phyloP scores from a whole-genome alignment of 1,140 invertebrate genomes.

The Orchestia grillus region DNA sequence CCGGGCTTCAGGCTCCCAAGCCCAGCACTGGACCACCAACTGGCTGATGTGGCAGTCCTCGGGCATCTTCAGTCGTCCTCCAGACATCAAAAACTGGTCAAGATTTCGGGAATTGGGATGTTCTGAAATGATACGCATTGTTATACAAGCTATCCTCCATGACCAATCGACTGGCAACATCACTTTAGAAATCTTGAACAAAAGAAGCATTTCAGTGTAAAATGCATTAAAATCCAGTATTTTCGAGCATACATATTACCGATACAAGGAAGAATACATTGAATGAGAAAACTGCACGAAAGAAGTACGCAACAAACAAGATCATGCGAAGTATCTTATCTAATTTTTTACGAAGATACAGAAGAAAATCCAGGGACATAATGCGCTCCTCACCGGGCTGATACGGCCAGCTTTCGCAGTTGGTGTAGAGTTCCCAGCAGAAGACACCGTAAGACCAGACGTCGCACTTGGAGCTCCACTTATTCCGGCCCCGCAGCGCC shows the following conservation, averaged over 20 bases:
- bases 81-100: neutral
- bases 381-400: neutral
- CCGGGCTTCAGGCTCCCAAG: neutral
- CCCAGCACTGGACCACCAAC: neutral
- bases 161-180: neutral
- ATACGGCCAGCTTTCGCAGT: neutral
- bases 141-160: neutral
- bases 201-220: neutral
- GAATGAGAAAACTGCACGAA: neutral
- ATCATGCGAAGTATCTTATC: neutral
- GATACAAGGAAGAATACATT: neutral
- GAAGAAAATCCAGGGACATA: neutral
- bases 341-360: neutral
- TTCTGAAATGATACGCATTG: neutral
- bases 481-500: neutral
- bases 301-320: neutral
- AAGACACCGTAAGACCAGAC: constrained; percentile 58
- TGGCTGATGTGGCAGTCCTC: neutral
- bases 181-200: neutral
- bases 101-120: neutral
- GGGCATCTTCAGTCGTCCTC: neutral
- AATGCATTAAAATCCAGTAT: neutral
- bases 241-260: neutral
- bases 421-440: constrained; percentile 51
- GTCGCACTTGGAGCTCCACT: constrained; percentile 39